Base-by-base conservation (phyloP, 2,888 invertebrate species). In the Lasioglossum marginatum region DNA sequence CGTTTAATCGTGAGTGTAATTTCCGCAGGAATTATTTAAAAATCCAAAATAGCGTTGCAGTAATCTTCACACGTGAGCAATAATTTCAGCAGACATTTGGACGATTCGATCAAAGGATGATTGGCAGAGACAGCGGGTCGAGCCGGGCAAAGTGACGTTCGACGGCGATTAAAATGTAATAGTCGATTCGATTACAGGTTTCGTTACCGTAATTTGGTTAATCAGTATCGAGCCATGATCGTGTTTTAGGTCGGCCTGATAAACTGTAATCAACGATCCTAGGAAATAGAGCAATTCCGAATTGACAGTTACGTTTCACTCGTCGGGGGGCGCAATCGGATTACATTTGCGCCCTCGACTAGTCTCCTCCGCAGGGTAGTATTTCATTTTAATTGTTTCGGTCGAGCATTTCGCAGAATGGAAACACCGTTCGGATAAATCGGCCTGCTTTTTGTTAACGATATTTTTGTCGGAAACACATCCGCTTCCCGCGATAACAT, bases 261-360 rank as follows among this genome's bases (percentile, higher is more conserved):
- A 14, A 60, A 60, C 60, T 27, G 60, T 60, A 27, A 60, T 60
- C 60, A 14, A 27, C 60, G 27, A 16, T 4, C 5, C 60, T 27
- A 60, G 27, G 60, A 27, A 27, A 60, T 31, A 31, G 60, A 60
- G 60, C 60, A 27, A 31, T 27, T 27, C 14, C 27, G 60, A 5
- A 60, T 60, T 60, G 60, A 60, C 60, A 60, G 60, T 31, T 60
- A 60, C 60, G 27, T 60, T 60, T 60, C 60, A 60, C 60, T 27
- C 14, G 60, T 14, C 60, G 60, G 2, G 60, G 2, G 60, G 27
- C 52, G 10, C 2, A 31, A 60, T 60, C 27, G 16, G 60, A 60
- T 60, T 16, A 31, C 60, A 27, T 60, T 60, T 31, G 2, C 27
- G 12, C 16, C 5, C n/a, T n/a, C 52, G 5, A 31, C 5, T 16